Evolutionary conservation across 2,888 invertebrate species (phyloP).

Genomic region (Drosophila helvetica): DNA sequence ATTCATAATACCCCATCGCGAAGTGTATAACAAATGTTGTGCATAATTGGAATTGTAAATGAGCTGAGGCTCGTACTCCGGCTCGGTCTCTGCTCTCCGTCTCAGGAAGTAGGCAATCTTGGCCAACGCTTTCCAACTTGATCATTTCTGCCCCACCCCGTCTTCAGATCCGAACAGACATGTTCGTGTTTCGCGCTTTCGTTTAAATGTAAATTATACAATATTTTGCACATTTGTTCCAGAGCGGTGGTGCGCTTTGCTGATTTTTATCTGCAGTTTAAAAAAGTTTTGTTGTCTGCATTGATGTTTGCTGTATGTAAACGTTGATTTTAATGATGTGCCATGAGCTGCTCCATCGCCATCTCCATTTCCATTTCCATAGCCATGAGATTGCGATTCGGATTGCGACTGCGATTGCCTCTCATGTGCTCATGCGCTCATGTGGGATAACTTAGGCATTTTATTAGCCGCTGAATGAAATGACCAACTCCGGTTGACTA

Average conservation of each 20-base stretch:
- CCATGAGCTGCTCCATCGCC: slow-evolving; percentile 44
- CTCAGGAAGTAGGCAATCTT: slow-evolving; percentile 75
- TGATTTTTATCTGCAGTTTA: slow-evolving; percentile 75
- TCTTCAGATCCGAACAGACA: slow-evolving; percentile 7
- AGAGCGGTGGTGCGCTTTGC: slow-evolving; percentile 52
- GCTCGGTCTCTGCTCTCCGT: slow-evolving; percentile 16
- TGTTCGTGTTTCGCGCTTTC: slow-evolving; percentile 68
- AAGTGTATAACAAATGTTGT: slow-evolving; percentile 62
- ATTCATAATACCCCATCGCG: neutral
- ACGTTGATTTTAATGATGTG: slow-evolving; percentile 78
- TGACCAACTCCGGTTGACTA: slow-evolving; percentile 76
- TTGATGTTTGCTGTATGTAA: slow-evolving; percentile 74
- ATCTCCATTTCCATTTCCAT: slow-evolving; percentile 1
- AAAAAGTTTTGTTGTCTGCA: slow-evolving; percentile 73
- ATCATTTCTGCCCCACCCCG: neutral
- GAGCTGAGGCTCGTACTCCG: slow-evolving; percentile 52
- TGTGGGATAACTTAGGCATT: slow-evolving; percentile 74
- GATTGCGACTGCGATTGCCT: slow-evolving; percentile 13
- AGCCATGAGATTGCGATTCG: slow-evolving; percentile 11
- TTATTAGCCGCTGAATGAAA: slow-evolving; percentile 79
- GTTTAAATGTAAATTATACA: slow-evolving; percentile 72
- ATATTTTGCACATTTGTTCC: slow-evolving; percentile 72
- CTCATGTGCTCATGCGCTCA: slow-evolving; percentile 34
- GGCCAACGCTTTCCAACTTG: slow-evolving; percentile 55
- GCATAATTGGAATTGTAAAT: slow-evolving; percentile 81